Evolutionary conservation across 2,113 vertebrate species (phyloP).

Genomic region (Ramphastos sulfuratus): DNA sequence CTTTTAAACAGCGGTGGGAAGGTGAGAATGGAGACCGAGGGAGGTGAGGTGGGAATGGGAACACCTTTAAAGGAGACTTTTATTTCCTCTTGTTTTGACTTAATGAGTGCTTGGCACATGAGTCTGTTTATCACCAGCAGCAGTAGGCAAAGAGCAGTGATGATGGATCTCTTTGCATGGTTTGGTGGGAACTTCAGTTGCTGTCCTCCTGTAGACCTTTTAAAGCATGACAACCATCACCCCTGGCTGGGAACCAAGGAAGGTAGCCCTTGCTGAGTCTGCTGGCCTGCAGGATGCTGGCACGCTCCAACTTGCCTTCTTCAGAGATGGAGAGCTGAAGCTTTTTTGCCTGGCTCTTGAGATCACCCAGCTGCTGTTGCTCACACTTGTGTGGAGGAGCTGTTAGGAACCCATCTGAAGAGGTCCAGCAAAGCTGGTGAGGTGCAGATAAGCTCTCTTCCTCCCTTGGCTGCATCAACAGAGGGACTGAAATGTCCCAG

Average conservation of each 20-base stretch:
- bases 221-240: background rate
- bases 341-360: background rate
- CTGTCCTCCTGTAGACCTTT: background rate
- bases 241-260: background rate
- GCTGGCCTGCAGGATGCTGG: background rate
- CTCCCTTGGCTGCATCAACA: background rate
- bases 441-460: background rate
- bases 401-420: background rate
- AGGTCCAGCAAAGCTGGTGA: background rate
- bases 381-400: background rate
- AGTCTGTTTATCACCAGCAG: background rate
- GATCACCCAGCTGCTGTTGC: background rate
- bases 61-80: background rate
- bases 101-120: background rate
- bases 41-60: background rate
- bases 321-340: background rate
- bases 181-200: background rate
- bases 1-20: background rate
- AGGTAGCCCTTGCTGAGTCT: background rate
- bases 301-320: background rate
- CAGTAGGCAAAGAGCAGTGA: rapidly evolving
- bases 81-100: background rate
- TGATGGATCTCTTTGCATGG: background rate
- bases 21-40: background rate
- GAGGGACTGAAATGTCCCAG: background rate